phyloP scores from a whole-genome alignment of 2,888 invertebrate species.

The Mellilla xanthometata region DNA sequence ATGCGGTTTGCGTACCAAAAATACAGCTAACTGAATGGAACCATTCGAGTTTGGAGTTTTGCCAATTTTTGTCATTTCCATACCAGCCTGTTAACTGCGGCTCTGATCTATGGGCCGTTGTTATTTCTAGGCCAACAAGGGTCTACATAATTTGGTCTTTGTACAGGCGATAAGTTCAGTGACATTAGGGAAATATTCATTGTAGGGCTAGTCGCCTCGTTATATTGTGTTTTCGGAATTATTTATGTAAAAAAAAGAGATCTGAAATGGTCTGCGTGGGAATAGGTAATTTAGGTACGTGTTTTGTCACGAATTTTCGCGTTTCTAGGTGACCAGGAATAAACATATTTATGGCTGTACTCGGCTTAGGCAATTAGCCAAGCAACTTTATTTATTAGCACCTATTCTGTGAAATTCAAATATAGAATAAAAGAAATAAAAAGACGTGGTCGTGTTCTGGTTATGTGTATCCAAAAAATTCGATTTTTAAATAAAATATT shows the following conservation, averaged over 20 bases:
- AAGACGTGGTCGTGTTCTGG: no score
- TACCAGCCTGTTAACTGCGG: conserved; percentile 32
- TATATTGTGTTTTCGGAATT: conserved; percentile 23
- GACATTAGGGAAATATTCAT: conserved; percentile 41
- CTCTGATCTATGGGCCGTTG: conserved; percentile 34
- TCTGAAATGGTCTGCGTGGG: conserved; percentile 5
- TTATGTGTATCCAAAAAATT: no score
- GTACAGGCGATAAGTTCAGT: conserved; percentile 37
- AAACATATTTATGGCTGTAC: no score
- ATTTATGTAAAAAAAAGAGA: conserved; percentile 20
- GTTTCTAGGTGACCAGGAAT: background rate
- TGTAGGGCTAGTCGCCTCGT: conserved; percentile 22
- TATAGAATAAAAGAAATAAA: no score
- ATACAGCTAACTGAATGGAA: conserved; percentile 58
- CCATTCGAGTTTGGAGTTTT: conserved; percentile 59
- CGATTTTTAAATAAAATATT: no score
- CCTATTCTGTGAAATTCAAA: no score
- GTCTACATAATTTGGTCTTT: conserved; percentile 38
- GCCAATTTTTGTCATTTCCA: conserved; percentile 67
- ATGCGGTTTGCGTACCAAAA: conserved; percentile 64
- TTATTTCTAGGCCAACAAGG: conserved; percentile 19
- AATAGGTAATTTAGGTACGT: background rate
- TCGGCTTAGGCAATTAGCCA: no score
- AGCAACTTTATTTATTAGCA: no score
- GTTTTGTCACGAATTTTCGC: conserved; percentile 1